Percentiles rank a stretch among this genome's conserved stretches.
Evolutionary conservation across 1,140 invertebrate species (phyloP).

Genomic region (Drosophila persimilis): DNA sequence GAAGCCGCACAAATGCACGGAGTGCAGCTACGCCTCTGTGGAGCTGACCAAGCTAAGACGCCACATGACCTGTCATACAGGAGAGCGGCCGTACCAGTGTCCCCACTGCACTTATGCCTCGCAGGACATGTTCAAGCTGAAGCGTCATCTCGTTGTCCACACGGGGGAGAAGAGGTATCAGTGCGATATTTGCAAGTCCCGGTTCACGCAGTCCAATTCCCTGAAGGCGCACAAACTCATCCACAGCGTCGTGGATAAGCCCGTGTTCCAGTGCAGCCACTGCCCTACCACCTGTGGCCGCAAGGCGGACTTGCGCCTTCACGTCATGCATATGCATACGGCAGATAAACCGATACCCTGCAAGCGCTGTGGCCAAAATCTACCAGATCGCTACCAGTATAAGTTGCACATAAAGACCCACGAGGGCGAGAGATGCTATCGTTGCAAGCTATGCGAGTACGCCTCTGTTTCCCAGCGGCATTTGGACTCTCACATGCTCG

Average conservation of each 20-base stretch:
- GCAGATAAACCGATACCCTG: slow-evolving; percentile 96
- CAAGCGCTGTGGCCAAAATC: slow-evolving; percentile 95
- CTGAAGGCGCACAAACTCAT: slow-evolving; percentile 97
- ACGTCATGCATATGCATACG: slow-evolving; percentile 98
- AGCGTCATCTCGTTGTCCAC: slow-evolving; percentile 97
- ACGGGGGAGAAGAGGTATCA: slow-evolving; percentile 93
- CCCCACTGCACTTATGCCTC: slow-evolving; percentile 98
- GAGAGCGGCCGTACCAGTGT: slow-evolving; percentile 89
- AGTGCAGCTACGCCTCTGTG: slow-evolving; percentile 97
- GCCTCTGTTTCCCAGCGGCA: slow-evolving; percentile 96
- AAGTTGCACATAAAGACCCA: slow-evolving; percentile 88
- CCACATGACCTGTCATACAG: slow-evolving; percentile 97
- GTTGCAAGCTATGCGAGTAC: slow-evolving; percentile 96
- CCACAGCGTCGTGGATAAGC: slow-evolving; percentile 96
- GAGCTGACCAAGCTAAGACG: slow-evolving; percentile 96
- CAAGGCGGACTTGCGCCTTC: slow-evolving; percentile 97
- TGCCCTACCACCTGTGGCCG: slow-evolving; percentile 98
- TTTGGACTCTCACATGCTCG: slow-evolving; percentile 97
- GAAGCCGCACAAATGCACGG: slow-evolving; percentile 96
- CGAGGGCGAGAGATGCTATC: slow-evolving; percentile 97
- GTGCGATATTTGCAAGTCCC: slow-evolving; percentile 94
- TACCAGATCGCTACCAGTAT: slow-evolving; percentile 93
- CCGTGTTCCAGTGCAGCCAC: slow-evolving; percentile 96
- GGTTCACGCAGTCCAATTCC: slow-evolving; percentile 98
- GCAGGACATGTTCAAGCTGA: slow-evolving; percentile 98